phyloP scores from a whole-genome alignment of 2,888 invertebrate genomes.

The Halictus ligatus region DNA sequence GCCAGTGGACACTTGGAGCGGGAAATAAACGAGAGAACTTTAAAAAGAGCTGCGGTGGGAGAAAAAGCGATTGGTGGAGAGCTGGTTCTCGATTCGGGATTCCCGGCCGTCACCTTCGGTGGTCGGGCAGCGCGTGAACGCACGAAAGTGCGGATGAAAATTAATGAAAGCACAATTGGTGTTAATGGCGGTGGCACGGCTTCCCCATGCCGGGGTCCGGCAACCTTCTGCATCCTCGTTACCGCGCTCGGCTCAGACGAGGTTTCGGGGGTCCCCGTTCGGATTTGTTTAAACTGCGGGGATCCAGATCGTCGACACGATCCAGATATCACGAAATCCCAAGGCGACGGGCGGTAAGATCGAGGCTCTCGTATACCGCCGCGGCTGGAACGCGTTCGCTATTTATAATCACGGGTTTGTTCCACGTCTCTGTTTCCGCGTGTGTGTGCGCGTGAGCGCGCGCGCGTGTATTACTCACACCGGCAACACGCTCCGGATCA shows the following conservation, averaged over 20 bases:
- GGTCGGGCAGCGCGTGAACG: conserved; percentile 36
- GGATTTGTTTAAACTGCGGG: conserved; percentile 48
- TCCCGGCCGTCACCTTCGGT: conserved; percentile 66
- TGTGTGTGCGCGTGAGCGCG: neutral
- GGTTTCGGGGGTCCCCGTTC: conserved; percentile 56
- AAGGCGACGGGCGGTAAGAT: neutral
- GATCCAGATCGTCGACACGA: conserved; percentile 44
- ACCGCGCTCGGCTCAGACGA: conserved; percentile 31
- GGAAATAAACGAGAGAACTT: neutral
- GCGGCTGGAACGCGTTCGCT: neutral
- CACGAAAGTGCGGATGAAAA: conserved; percentile 73
- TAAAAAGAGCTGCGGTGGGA: neutral
- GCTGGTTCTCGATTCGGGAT: conserved; percentile 25
- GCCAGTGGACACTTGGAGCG: too few relatives aligned
- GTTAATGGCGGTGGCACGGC: conserved; percentile 69
- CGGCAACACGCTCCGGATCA: neutral
- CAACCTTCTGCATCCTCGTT: conserved; percentile 73
- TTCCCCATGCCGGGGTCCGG: conserved; percentile 65
- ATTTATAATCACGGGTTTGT: conserved; percentile 4
- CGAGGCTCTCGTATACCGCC: neutral
- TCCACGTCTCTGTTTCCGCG: neutral
- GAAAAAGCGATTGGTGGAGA: neutral
- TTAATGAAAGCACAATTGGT: conserved; percentile 78
- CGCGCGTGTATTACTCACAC: neutral
- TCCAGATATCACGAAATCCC: conserved; percentile 54